Base-by-base conservation (phyloP, 37 sponge, comb jelly and placozoan genomes). In the Aphrocallistes beatrix region DNA sequence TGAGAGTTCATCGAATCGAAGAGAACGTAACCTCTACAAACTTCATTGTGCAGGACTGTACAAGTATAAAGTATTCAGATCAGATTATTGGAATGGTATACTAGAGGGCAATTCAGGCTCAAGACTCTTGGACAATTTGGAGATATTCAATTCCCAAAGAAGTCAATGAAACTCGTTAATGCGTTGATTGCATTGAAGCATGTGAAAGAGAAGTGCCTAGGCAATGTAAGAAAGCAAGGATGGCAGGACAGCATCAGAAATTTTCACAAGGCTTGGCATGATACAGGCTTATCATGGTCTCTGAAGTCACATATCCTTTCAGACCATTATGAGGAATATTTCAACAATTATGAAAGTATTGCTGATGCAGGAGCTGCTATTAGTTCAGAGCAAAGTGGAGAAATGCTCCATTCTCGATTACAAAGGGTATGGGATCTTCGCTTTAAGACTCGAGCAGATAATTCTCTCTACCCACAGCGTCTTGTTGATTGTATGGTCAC, bases 61-160 rank as follows among this genome's bases (percentile, higher is more conserved):
- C 21, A 60, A 60, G 25, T 60, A 19, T 60, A 60, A 60, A 32
- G 34, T 60, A 21, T 60, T 60, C 75, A 60, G 75, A 60, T 60
- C 75, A 60, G 75, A 60, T 25, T 60, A 60, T 60, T 60, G 75
- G 75, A 60, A 60, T 13, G 75, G 75, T 60, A 60, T 30, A 25
- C 75, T 60, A 6, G 25, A 21, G 75, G 75, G 75, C 21, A 60
- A 60, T 60, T 60, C 34, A 60, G 10, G 75, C n/a, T 60, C 75
- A 60, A 60, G 75, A 30, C 75, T 60, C 75, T 60, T 60, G n/a
- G 75, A 60, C 75, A 60, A 60, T 60, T 60, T 60, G 75, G 75
- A 60, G n/a, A 28, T 3, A 60, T 60, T 30, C 75, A 19, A 60
- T 60, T 60, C 21, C 75, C 75, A 28, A 60, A 60, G 34, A 60